phyloP scores from a whole-genome alignment of 2,888 invertebrate genomes.

The Drosophila flavopinicola region DNA sequence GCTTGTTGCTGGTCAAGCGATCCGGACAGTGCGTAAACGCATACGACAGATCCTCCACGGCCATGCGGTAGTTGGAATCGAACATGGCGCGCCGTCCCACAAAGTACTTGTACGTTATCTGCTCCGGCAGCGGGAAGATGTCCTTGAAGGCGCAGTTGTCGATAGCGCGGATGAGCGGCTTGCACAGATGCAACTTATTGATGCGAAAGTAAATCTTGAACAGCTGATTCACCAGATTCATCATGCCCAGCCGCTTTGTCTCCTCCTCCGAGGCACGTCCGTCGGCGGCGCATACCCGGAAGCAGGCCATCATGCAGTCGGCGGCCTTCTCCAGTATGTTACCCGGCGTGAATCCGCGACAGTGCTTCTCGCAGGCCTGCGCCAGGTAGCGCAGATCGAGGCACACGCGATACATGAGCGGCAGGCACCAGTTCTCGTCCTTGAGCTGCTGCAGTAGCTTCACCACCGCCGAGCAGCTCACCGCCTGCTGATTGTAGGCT shows the following conservation, averaged over 20 bases:
- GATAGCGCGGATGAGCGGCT: slow-evolving; percentile 97
- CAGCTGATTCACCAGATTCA: slow-evolving; percentile 97
- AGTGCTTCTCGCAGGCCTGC: slow-evolving; percentile 89
- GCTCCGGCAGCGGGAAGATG: slow-evolving; percentile 94
- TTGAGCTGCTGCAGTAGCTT: slow-evolving; percentile 94
- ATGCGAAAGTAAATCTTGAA: slow-evolving; percentile 97
- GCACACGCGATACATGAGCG: slow-evolving; percentile 95
- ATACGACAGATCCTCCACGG: slow-evolving; percentile 95
- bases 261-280: slow-evolving; percentile 91
- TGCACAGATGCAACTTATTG: slow-evolving; percentile 94
- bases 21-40: slow-evolving; percentile 96
- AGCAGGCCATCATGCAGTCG: slow-evolving; percentile 95
- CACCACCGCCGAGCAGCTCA: slow-evolving; percentile 90
- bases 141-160: slow-evolving; percentile 96
- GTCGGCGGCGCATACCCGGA: slow-evolving; percentile 97
- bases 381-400: slow-evolving; percentile 94
- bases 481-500: slow-evolving; percentile 92
- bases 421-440: slow-evolving; percentile 98
- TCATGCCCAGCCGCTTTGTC: slow-evolving; percentile 98
- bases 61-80: slow-evolving; percentile 97
- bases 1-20: slow-evolving; percentile 92
- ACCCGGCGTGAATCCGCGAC: slow-evolving; percentile 82
- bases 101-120: slow-evolving; percentile 98
- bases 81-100: slow-evolving; percentile 99
- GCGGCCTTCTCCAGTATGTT: slow-evolving; percentile 93